These are phyloP conservation scores for Pygoscelis antarcticus DNA, from an alignment of 2,113 vertebrate species.

Conservation along the genomic window DNA sequence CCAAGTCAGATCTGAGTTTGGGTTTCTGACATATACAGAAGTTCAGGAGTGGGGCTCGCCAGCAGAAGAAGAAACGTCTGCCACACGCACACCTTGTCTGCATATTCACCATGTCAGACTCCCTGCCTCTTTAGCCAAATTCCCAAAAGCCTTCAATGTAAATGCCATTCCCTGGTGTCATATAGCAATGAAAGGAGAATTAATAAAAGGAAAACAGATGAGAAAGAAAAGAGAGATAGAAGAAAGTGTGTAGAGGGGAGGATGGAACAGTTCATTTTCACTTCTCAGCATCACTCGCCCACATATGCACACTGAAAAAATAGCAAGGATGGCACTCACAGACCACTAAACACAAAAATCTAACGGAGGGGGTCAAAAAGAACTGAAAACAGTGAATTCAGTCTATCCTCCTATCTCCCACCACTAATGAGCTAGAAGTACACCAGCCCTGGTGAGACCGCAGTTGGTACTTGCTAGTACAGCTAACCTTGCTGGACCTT, in stretches of 20 bases:
- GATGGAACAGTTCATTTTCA: neutral
- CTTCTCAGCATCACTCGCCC: neutral
- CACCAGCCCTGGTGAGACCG: neutral
- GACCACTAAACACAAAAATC: neutral
- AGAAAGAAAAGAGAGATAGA: neutral
- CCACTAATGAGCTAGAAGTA: neutral
- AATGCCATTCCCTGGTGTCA: neutral
- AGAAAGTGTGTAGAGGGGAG: neutral
- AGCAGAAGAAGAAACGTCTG: neutral
- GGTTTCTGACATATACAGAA: neutral
- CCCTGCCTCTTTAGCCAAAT: neutral
- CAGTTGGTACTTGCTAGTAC: neutral
- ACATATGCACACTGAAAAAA: neutral
- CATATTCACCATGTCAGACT: neutral
- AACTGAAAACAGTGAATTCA: neutral
- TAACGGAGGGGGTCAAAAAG: neutral
- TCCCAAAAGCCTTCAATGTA: neutral
- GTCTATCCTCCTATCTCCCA: neutral
- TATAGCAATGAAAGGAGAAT: neutral
- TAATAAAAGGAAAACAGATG: neutral
- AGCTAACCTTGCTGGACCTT: neutral
- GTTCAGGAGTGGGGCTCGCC: neutral
- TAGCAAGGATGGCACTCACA: neutral
- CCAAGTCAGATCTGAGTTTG: neutral
- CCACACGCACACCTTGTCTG: neutral